Evolutionary conservation across 2,797 vertebrate species (phyloP), one percentile per base, ranked within the genome.

Genomic region (Harpagifer antarcticus): DNA sequence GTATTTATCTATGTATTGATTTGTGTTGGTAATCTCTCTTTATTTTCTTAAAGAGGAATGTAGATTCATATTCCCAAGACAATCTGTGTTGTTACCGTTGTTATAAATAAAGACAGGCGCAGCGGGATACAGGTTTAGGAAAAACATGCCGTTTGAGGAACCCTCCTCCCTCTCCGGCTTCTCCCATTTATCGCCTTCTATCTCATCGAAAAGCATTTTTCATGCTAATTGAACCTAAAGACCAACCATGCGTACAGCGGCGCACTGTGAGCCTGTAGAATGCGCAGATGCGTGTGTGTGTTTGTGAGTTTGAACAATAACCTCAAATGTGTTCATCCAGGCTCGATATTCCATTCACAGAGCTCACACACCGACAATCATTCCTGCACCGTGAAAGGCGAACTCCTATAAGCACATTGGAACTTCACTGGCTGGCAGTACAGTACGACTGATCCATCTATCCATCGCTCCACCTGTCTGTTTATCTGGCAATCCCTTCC

Each of bases 151-250:
- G 60, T n/a, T 37, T 17, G 13, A 33, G 57, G 50, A 70, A 50
- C 49, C 50, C 27, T 44, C 62, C 43, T 66, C 71, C 69, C 79
- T 82, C 72, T 64, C 69, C 57, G 67, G 69, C 62, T 60, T 67
- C 71, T 89, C 79, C 85, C 87, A 89, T 94, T 94, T 91, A 85
- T 72, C 50, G 61, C 79, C 81, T 86, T 91, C 82, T 64, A 82
- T 92, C 88, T 93, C 88, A 90, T 93, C 92, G 91, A 83, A 87
- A 86, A 79, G 81, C 78, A 90, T 93, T 94, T 68, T 83, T 94
- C 90, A 94, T 94, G 93, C 89, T 94, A 94, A 94, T 93, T 93
- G 89, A 93, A 86, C 90, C 88, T 90, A 92, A 91, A 92, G 91
- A 91, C 88, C 91, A 89, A 50, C 82, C 80, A 85, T 87, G 88